Base-by-base conservation (phyloP, 2,888 invertebrate genomes). In the Parnassius apollo region DNA sequence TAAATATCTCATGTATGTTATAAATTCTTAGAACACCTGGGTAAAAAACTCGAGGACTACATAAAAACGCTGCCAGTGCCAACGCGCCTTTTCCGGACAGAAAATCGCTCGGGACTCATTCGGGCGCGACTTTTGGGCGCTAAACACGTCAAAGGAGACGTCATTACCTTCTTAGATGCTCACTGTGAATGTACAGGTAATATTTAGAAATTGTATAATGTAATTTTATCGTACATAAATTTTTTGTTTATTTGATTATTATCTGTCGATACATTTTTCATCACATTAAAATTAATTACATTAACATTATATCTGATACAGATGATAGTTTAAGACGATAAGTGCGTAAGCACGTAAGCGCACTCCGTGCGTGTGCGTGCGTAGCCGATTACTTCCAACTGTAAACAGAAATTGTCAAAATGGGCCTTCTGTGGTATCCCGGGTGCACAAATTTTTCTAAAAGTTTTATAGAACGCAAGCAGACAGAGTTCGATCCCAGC, bases 131-230 rank as follows among this genome's bases (percentile, higher is more conserved):
- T 99, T 65, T 92, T 98, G 73, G 99, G 99, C 68, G 98, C 98
- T 56, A 96, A 96, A 81, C 96, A 97, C 81, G 98, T 98, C 9
- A 95, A 94, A 74, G 99, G 98, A 64, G 95, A 98, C 86, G 96
- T 98, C 59, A 95, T 98, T 73, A 99, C 98, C 12, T 99, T 99
- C 92, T 92, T 99, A 63, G 99, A 99, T 84, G 98, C 99, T 2
- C 99, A 99, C 85, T 99, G 99, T 85, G 99, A 99, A 86, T 99
- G 99, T 80, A 93, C 94, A 71, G 92, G 92, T 92, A 77, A 18
- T 18, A n/a, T 53, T 42, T 2, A 9, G 11, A 55, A 18, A 50
- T 18, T 50, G 1, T 18, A 13, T 22, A 18, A 18, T 10, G 11
- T 9, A 22, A 50, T 18, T 1, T 22, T 18, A 35, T 35, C 35